Evolutionary conservation across 2,113 vertebrate genomes (phyloP), one percentile per base, ranked within the genome.

Genomic region (Ageneiosus marmoratus): DNA sequence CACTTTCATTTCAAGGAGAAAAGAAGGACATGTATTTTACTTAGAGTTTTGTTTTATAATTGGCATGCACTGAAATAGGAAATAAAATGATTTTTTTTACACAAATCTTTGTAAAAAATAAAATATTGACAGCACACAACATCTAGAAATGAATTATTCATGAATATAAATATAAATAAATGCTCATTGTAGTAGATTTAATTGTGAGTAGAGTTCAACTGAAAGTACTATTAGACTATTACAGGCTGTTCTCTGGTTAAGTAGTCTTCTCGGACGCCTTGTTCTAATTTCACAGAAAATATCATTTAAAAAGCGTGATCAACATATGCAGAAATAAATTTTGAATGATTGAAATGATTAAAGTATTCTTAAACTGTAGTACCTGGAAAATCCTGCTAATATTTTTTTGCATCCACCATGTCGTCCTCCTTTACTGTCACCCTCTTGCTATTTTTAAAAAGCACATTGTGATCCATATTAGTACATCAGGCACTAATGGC

Each of bases 171-270:
- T 56, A 56, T 24, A 4, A 13, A 50, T 16, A 24, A 24, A 58
- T 24, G 24, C 10, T 10, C 56, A 58, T 24, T 44, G 22, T 44
- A 70, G 67, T 70, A 70, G 22, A n/a, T n/a, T n/a, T 13, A 16
- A 65, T 8, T 65, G 62, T 34, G 29, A 34, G 9, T 1, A 41
- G 2, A 67, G 29, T 67, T 22, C 7, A 20, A 32, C 32, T 37
- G 63, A 67, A 63, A 34, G 62, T 63, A 63, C 62, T 10, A 67
- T 27, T 67, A n/a, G n/a, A n/a, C n/a, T n/a, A n/a, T n/a, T n/a
- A n/a, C n/a, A n/a, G n/a, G n/a, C n/a, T n/a, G n/a, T n/a, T n/a
- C n/a, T n/a, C n/a, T n/a, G n/a, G n/a, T n/a, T n/a, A n/a, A n/a
- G n/a, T n/a, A n/a, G n/a, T n/a, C n/a, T n/a, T n/a, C n/a, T n/a